Evolutionary conservation across 2,113 vertebrate species (phyloP), one percentile per base, ranked within the genome.

Genomic region (Vulpes lagopus): DNA sequence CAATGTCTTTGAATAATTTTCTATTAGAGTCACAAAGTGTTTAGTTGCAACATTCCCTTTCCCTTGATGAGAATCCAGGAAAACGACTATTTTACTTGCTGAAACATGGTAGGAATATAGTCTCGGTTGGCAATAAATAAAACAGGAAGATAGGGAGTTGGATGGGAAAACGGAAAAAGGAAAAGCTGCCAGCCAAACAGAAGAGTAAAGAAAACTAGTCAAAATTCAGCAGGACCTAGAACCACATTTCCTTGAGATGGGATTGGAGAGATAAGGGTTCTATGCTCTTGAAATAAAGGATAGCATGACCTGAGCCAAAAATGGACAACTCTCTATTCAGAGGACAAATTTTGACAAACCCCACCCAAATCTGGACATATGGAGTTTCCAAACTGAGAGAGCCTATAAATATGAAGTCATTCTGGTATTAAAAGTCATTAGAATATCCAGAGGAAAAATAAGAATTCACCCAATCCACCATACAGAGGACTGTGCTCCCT

Each of bases 1-100:
- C 43, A 78, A 91, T 11, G 23, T 57, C 51, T 95, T 87, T 84
- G 53, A 97, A 92, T 93, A 89, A 87, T 83, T 94, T 95, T 96
- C 78, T 86, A 57, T 91, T 82, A 86, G 11, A 76, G 12, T 79
- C 78, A 73, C 85, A 86, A n/a, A 91, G 60, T 73, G n/a, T 95
- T 93, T 55, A 38, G 23, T 94, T 94, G 43, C 71, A 91, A 91
- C 17, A 51, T 89, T 86, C 65, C 23, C 30, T 86, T 93, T 87
- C 12, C 20, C 57, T 89, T 85, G n/a, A 74, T 82, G 65, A 87
- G 76, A 95, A 86, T 62, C 60, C 89, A 94, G 49, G 74, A 89
- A 89, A 81, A 74, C 43, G 59, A 53, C 30, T 89, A n/a, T 78
- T 92, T 73, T 97, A 64, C 65, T 78, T 89, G 38, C 19, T 32